Percentiles rank a stretch among this genome's conserved stretches.
These are phyloP conservation scores for Aphidius ervi DNA, from an alignment of 1,140 invertebrate species.

Conservation along the genomic window DNA sequence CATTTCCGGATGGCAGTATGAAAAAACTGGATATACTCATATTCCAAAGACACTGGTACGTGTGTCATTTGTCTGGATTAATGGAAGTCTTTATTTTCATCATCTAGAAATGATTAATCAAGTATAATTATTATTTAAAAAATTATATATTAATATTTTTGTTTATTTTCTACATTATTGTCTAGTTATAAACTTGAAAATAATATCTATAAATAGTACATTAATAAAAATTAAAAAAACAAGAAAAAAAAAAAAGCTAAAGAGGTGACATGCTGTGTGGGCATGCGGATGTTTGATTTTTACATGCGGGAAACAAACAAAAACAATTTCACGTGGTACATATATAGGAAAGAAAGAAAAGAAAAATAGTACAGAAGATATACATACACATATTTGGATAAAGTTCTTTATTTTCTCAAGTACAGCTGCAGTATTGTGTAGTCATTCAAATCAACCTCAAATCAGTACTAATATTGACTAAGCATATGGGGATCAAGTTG, in stretches of 20 bases:
- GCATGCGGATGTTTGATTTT: conserved; percentile 19
- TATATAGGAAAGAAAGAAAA: too few species aligned
- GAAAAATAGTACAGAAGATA: conserved; percentile 3
- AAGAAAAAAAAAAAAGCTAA: background rate
- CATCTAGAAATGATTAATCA: conserved; percentile 13
- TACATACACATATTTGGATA: background rate
- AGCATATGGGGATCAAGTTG: too few species aligned
- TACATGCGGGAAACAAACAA: conserved; percentile 16
- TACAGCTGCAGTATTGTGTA: conserved; percentile 13
- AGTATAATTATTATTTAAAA: background rate
- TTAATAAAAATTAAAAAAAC: background rate
- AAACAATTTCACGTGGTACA: conserved; percentile 13
- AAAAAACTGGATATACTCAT: conserved; percentile 16
- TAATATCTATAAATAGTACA: background rate
- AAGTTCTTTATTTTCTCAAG: conserved; percentile 14
- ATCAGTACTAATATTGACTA: conserved; percentile 3
- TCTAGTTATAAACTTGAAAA: too few species aligned
- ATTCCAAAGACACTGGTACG: conserved; percentile 11
- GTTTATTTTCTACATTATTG: too few species aligned
- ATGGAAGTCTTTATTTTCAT: conserved; percentile 4
- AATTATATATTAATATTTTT: background rate
- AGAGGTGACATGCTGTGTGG: conserved; percentile 4
- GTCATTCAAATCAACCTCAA: conserved; percentile 1
- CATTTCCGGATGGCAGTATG: background rate
- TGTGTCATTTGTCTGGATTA: conserved; percentile 14